Base-by-base conservation (phyloP, 2,113 vertebrate genomes). In the Pitta sordida region DNA sequence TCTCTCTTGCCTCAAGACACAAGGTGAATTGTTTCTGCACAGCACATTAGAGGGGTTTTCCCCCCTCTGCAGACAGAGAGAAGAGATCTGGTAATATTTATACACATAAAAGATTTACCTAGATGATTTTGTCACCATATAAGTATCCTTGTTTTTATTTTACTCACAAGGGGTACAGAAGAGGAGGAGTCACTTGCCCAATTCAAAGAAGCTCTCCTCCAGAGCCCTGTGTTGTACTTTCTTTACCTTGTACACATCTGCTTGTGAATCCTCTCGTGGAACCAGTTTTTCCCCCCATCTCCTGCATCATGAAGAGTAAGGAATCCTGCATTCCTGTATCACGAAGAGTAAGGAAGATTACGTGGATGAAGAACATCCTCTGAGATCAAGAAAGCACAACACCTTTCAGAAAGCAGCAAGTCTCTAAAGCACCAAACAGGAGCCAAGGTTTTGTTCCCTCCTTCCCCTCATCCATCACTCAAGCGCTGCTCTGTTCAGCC, bases 201-300 rank as follows among this genome's bases (percentile, higher is more conserved):
- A 51, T 37, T 70, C 68, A 81, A 70, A 93, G n/a, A 49, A 92
- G 44, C 36, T 55, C 43, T 75, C 16, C 60, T 92, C 63, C 56
- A 84, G 48, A 88, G 37, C 32, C n/a, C 43, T 0, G 1, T 52
- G 39, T 2, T 67, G 56, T 32, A n/a, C 30, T 49, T 81, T 41
- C 32, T 46, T 43, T 56, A 81, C 13, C 41, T 53, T 36, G 9
- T 20, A 69, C 3, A 34, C 10, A 23, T 7, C 59, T 74, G 30
- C 19, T 48, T 5, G 1, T 3, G 0, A 67, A 29, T 9, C 60
- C 7, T 39, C 12, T 41, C 29, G 30, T 0, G 39, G 18, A 46
- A 65, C n/a, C 81, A 1, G 0, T 16, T 86, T 67, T 53, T 39
- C 16, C 56, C 51, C 43, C 75, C 75, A 44, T 19, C 5, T 74